Conservation (phyloP, 2,888 invertebrate genomes). For the Eupsilia transversa region DNA sequence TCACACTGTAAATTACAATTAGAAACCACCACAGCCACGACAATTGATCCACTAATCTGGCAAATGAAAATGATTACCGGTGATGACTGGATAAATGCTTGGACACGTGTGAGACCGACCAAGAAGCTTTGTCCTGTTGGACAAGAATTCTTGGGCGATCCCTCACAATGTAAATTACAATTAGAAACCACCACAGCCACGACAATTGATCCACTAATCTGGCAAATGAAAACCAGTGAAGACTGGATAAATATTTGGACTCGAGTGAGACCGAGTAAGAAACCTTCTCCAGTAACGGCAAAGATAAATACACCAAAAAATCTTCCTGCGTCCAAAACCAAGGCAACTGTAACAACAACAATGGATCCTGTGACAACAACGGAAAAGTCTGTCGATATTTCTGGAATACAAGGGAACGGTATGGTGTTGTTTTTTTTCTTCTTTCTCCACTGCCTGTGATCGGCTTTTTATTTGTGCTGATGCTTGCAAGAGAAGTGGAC, state of each 20-base stretch:
- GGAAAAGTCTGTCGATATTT: neutral
- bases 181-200: neutral
- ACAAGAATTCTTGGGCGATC: too few species aligned
- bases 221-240: neutral
- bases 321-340: neutral
- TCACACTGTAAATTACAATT: slow-evolving; percentile 6
- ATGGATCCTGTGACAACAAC: neutral
- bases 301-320: neutral
- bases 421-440: slow-evolving; percentile 14
- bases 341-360: neutral
- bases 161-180: neutral
- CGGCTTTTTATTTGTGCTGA: neutral
- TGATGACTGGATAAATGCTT: neutral
- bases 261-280: neutral
- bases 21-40: neutral
- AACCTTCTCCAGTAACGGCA: neutral
- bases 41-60: neutral
- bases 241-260: slow-evolving; percentile 6
- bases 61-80: neutral
- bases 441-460: neutral
- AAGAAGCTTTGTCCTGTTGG: neutral
- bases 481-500: neutral
- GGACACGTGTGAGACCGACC: slow-evolving; percentile 14
- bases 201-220: neutral
- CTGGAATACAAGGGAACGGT: slow-evolving; percentile 1